Evolutionary conservation across 2,888 invertebrate genomes (phyloP), one percentile per base, ranked within the genome.

Genomic region (Orthosia incerta): DNA sequence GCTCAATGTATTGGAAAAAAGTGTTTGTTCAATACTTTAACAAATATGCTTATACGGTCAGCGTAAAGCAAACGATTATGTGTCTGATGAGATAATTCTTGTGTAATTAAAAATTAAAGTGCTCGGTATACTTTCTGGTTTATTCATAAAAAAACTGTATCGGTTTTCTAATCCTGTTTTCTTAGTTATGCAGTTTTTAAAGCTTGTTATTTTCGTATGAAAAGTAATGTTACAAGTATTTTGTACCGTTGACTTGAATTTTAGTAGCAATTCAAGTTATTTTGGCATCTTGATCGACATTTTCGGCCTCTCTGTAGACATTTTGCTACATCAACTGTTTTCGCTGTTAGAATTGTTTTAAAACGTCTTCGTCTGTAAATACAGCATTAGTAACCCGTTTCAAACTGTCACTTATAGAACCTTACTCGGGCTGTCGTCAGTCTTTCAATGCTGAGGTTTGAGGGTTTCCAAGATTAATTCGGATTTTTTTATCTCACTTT

Each of bases 1-100:
- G 69, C 31, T 84, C 65, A 66, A 62, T 65, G 87, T 88, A 89
- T 89, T 88, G 89, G 88, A 88, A 91, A 92, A 92, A 92, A 89
- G 88, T 90, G 89, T 91, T 87, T 86, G 88, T 84, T 79, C 83
- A 77, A 82, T 73, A 71, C 75, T 76, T 76, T 71, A 81, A 84
- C 87, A 88, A 88, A 89, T 86, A 91, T 83, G 80, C 77, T 85
- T 88, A 86, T 82, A 86, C 79, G 83, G 83, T 88, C 74, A 84
- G 67, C 50, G 70, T 71, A 68, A 74, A 76, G 64, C 55, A 77
- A 79, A 72, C 56, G 74, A 67, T 82, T 76, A 72, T 79, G 63
- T 59, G 46, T 56, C 45, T 48, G 13, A 26, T 68, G 70, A 67
- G 76, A 74, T 86, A 76, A 82, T 74, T 55, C 48, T 76, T 78